A percentile compares a stretch with the other conserved stretches of the same genome.
These are phyloP conservation scores for Chaetogeoica ovagalla DNA, from an alignment of 2,888 invertebrate species.

Conservation along the genomic window DNA sequence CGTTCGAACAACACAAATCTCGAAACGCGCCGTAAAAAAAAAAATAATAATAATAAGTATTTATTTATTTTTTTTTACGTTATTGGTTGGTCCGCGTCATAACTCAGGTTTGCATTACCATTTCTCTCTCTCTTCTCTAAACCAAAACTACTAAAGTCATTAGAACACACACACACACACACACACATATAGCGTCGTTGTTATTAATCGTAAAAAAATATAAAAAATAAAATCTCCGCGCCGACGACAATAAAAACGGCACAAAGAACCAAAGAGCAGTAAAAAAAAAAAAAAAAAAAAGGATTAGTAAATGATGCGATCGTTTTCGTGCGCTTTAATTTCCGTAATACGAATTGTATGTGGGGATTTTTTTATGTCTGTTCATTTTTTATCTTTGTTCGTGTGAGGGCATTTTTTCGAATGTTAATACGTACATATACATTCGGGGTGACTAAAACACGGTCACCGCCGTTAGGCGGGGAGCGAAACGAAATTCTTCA, in stretches of 20 bases:
- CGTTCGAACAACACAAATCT: neutral
- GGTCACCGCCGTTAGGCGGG: neutral
- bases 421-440: too few relatives aligned
- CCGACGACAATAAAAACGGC: constrained; percentile 41
- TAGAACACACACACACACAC: neutral
- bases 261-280: constrained; percentile 39
- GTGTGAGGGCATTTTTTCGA: constrained; percentile 48
- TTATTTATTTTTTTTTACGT: constrained; percentile 1
- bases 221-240: neutral
- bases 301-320: constrained; percentile 50
- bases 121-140: neutral
- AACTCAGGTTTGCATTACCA: constrained; percentile 1
- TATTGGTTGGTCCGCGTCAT: constrained; percentile 17
- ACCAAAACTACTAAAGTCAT: constrained; percentile 30
- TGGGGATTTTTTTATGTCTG: constrained; percentile 32
- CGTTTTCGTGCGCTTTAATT: constrained; percentile 50
- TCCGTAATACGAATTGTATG: constrained; percentile 31
- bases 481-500: constrained; percentile 29
- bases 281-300: too few relatives aligned
- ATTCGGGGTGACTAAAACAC: constrained; percentile 27
- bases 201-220: constrained; percentile 42
- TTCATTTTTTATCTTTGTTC: constrained; percentile 35
- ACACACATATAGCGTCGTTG: neutral
- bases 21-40: neutral
- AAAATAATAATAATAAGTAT: neutral